A percentile compares a stretch with the other conserved stretches of the same genome.
These are phyloP conservation scores for Numenius phaeopus DNA, from an alignment of 2,797 vertebrate genomes.

Conservation along the genomic window DNA sequence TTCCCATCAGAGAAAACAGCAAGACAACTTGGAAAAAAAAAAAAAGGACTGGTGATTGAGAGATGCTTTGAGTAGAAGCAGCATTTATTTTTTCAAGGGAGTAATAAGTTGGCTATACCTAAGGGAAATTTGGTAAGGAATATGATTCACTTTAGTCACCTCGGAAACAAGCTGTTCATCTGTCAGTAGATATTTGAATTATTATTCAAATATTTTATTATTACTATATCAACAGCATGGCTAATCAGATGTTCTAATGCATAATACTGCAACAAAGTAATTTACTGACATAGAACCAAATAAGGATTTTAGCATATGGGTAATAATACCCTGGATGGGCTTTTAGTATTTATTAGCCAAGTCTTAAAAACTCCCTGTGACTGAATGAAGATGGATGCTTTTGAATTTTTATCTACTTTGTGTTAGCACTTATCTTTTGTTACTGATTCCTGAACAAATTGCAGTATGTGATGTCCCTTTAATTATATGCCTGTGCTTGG, in stretches of 20 bases:
- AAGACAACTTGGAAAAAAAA: background rate
- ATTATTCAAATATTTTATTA: constrained; percentile 16
- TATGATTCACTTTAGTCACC: constrained; percentile 36
- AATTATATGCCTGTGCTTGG: background rate
- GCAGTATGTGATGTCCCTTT: background rate
- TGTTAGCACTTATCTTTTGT: background rate
- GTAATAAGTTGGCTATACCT: constrained; percentile 29
- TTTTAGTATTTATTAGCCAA: background rate
- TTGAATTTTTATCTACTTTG: background rate
- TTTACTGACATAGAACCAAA: background rate
- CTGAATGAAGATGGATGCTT: background rate
- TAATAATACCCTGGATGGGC: background rate
- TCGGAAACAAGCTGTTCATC: constrained; percentile 43
- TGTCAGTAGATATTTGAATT: constrained; percentile 39
- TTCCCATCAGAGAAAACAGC: constrained; percentile 15
- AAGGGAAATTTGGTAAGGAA: constrained; percentile 17
- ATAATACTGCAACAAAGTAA: background rate
- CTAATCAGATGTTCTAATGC: background rate
- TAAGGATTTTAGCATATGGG: background rate
- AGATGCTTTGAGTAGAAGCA: background rate
- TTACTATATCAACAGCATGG: background rate
- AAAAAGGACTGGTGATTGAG: background rate
- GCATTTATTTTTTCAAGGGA: constrained; percentile 1
- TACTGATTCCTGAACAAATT: background rate
- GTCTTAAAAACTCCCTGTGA: background rate